Evolutionary conservation across 1,140 invertebrate species (phyloP), one percentile per base, ranked within the genome.

Genomic region (Goniozus legneri): DNA sequence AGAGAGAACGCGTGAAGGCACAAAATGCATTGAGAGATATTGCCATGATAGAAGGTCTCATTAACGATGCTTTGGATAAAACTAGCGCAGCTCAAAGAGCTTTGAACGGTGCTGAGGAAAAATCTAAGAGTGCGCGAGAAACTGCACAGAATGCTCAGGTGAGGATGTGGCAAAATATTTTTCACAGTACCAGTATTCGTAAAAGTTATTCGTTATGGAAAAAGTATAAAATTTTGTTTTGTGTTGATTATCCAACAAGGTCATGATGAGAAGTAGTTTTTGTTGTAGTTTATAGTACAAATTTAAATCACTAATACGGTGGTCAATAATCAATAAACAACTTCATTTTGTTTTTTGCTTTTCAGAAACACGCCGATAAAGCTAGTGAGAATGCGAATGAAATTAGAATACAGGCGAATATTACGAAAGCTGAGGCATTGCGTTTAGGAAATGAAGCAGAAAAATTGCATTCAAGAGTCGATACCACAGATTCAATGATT

Each of bases 141-240:
- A 82, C 87, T 52, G 92, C 92, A 0, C 78, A 86, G 59, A 74
- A 85, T 42, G 93, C 94, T 0, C 84, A 92, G 75, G 89, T 89
- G 77, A 69, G 20, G 27, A n/a, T n/a, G n/a, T n/a, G n/a, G n/a
- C n/a, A n/a, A n/a, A n/a, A n/a, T n/a, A n/a, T n/a, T n/a, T n/a
- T n/a, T n/a, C n/a, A n/a, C n/a, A n/a, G n/a, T n/a, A n/a, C n/a
- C n/a, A n/a, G n/a, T n/a, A n/a, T n/a, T n/a, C n/a, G n/a, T n/a
- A n/a, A n/a, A n/a, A n/a, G n/a, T n/a, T n/a, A n/a, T n/a, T n/a
- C n/a, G n/a, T n/a, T n/a, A n/a, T n/a, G n/a, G n/a, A n/a, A n/a
- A n/a, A n/a, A n/a, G n/a, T n/a, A n/a, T n/a, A n/a, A n/a, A n/a
- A n/a, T n/a, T n/a, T n/a, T n/a, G n/a, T n/a, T n/a, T n/a, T n/a